phyloP scores from a whole-genome alignment of 2,113 vertebrate genomes.

The Myiozetetes cayanensis region DNA sequence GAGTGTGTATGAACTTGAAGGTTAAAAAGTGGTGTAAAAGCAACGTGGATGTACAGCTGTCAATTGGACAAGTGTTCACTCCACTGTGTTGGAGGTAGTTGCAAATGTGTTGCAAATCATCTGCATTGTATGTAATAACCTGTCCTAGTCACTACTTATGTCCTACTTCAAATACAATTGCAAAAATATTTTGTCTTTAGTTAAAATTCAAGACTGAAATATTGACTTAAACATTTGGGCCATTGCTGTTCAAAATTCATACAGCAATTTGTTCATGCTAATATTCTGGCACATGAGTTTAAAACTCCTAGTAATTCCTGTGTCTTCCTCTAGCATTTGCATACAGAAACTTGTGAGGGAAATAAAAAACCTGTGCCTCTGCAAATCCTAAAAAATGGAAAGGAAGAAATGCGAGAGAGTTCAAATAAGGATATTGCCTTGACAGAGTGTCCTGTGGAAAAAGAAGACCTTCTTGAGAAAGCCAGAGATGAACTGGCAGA shows the following conservation, averaged over 20 bases:
- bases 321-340: conserved; percentile 14
- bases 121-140: background rate
- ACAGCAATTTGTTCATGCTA: background rate
- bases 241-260: background rate
- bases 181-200: background rate
- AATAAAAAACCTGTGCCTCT: background rate
- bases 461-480: conserved; percentile 11
- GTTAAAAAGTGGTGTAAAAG: background rate
- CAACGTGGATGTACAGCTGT: background rate
- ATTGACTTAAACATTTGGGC: background rate
- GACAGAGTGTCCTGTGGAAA: background rate
- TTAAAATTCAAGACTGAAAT: background rate
- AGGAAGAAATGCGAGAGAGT: background rate
- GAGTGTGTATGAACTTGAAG: background rate
- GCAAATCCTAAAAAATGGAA: background rate
- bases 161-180: background rate
- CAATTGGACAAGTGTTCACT: background rate
- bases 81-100: background rate
- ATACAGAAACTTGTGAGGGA: background rate
- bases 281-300: background rate
- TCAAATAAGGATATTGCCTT: background rate
- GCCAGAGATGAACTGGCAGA: conserved; percentile 66
- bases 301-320: background rate
- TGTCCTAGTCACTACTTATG: background rate
- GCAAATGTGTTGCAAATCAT: background rate